Conservation (phyloP, 2,888 invertebrate genomes). For the Megalurothrips usitatus region DNA sequence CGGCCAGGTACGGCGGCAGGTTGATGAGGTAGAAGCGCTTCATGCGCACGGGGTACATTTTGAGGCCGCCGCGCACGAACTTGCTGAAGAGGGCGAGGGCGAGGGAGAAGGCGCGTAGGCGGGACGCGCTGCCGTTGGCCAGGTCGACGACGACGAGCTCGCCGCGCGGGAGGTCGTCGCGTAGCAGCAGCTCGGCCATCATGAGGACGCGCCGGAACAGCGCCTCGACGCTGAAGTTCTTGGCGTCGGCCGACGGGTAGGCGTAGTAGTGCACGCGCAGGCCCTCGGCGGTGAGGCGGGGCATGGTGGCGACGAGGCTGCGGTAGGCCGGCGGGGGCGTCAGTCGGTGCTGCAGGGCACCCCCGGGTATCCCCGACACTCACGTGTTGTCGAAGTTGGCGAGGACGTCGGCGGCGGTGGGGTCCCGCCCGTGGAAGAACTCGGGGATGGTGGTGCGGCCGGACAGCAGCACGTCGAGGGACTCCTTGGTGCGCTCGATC, state of each 20-base stretch:
- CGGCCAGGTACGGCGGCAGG: constrained; percentile 73
- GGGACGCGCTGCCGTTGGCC: constrained; percentile 16
- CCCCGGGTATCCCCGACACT: too few species aligned
- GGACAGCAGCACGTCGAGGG: constrained; percentile 8
- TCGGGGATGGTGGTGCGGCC: constrained; percentile 5
- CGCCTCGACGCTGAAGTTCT: background rate
- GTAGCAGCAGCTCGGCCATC: background rate
- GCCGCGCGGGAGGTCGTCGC: background rate
- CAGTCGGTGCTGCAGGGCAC: too few species aligned
- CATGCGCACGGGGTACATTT: constrained; percentile 80
- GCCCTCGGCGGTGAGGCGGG: constrained; percentile 18
- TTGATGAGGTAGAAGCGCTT: constrained; percentile 82
- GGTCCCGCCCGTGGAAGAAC: constrained; percentile 12
- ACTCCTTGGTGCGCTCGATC: constrained; percentile 18
- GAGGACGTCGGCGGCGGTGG: constrained; percentile 9
- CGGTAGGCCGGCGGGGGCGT: background rate
- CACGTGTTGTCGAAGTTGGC: background rate
- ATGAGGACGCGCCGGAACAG: constrained; percentile 14
- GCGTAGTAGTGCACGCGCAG: constrained; percentile 15
- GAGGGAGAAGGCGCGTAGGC: background rate
- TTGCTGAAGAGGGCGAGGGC: constrained; percentile 7
- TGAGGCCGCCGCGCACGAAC: constrained; percentile 42
- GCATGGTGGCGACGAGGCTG: constrained; percentile 9
- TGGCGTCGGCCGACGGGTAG: constrained; percentile 17
- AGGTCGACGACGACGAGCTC: constrained; percentile 6